A percentile compares a stretch with the other conserved stretches of the same genome.
These are phyloP conservation scores for Miichthys miiuy DNA, from an alignment of 2,797 vertebrate genomes.

Conservation along the genomic window DNA sequence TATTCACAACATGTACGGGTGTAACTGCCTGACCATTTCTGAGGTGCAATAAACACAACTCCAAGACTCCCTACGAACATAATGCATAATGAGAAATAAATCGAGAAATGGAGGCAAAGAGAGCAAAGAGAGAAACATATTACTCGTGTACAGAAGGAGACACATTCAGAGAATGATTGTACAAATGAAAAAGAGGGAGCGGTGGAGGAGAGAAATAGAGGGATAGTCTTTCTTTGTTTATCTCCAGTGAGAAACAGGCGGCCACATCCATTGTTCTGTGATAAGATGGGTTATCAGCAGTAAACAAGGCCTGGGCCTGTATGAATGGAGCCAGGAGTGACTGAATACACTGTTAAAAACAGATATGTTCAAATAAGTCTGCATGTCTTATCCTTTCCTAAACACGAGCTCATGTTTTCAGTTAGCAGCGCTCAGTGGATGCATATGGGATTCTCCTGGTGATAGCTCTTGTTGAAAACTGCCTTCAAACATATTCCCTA, in stretches of 20 bases:
- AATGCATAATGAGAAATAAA: constrained; percentile 1
- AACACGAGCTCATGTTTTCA: constrained; percentile 51
- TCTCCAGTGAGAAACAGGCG: constrained; percentile 73
- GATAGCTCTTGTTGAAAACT: constrained; percentile 24
- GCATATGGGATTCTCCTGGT: constrained; percentile 10
- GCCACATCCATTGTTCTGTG: constrained; percentile 84
- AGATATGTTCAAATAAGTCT: constrained; percentile 78
- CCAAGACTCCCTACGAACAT: not conserved
- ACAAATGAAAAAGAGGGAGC: constrained; percentile 55
- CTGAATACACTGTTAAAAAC: constrained; percentile 79
- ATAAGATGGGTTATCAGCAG: constrained; percentile 87
- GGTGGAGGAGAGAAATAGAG: constrained; percentile 64
- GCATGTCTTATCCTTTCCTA: constrained; percentile 58
- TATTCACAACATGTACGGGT: not conserved
- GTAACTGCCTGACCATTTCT: not conserved
- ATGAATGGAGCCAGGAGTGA: constrained; percentile 76
- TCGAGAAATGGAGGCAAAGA: constrained; percentile 17
- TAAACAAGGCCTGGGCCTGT: constrained; percentile 83
- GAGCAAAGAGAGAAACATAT: constrained; percentile 21
- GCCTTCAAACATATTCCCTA: constrained; percentile 8
- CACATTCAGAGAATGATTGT: constrained; percentile 55
- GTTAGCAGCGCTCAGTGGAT: constrained; percentile 32
- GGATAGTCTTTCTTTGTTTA: constrained; percentile 77
- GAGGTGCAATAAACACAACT: constrained; percentile 2
- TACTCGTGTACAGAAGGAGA: constrained; percentile 11